Evolutionary conservation across 1,140 invertebrate species (phyloP).

Genomic region (Plectrocnemia conspersa): DNA sequence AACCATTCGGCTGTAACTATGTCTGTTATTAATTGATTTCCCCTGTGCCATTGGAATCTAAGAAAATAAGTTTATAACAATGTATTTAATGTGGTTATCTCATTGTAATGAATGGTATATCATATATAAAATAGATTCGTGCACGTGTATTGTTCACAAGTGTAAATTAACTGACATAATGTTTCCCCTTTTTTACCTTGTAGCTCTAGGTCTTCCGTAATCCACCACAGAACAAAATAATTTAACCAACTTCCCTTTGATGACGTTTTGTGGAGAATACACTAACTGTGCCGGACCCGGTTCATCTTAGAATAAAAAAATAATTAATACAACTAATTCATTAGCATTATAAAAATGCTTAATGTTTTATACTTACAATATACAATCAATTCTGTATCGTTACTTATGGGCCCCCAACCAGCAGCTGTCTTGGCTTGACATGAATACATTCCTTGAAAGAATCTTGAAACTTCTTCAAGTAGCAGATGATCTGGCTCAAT

Average conservation of each 20-base stretch:
- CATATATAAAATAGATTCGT: no score
- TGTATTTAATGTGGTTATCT: neutral
- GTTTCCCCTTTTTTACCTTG: conserved; percentile 46
- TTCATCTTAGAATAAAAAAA: conserved; percentile 51
- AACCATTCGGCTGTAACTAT: conserved; percentile 68
- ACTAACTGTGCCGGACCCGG: conserved; percentile 67
- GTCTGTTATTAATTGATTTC: conserved; percentile 66
- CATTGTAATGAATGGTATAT: neutral
- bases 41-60: conserved; percentile 75
- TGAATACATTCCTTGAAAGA: conserved; percentile 86
- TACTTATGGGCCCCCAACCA: conserved; percentile 74
- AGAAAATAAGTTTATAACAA: conserved; percentile 15
- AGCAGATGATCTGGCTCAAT: conserved; percentile 78
- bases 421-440: conserved; percentile 81
- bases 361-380: conserved; percentile 64
- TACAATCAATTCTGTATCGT: conserved; percentile 67
- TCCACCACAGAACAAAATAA: conserved; percentile 76
- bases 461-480: conserved; percentile 71
- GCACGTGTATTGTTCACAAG: no score
- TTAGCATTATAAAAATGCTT: neutral
- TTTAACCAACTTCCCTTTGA: conserved; percentile 72
- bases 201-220: conserved; percentile 70
- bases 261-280: conserved; percentile 65
- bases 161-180: no score
- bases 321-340: neutral